Base-by-base conservation (phyloP, 2,113 vertebrate genomes). In the Noctilio leporinus region DNA sequence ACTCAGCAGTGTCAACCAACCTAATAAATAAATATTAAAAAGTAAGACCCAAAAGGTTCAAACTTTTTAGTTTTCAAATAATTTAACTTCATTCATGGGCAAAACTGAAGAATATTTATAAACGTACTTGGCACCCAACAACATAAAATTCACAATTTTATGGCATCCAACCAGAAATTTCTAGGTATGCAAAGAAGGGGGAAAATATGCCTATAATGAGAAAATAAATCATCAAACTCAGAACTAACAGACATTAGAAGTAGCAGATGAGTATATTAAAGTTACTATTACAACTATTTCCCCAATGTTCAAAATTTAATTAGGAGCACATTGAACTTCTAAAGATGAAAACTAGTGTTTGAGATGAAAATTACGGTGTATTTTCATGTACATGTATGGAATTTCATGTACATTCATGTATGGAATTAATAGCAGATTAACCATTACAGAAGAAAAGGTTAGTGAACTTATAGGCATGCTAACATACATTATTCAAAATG, bases 11-110 rank as follows among this genome's bases (percentile, higher is more conserved):
- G 38, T 33, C 12, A 19, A 49, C 49, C 55, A 83, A 20, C 20
- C 43, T 73, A 89, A 86, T 22, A 92, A 33, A 92, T 92, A n/a
- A n/a, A n/a, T n/a, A n/a, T 38, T 87, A 86, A 72, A 87, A 86
- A 70, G 8, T 7, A 70, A 75, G 30, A 92, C 55, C 67, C 47
- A 20, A 91, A 78, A 88, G 7, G 49, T 62, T 67, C 30, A 84
- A 24, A 78, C 3, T 78, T 78, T 30, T 10, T 83, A 38, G 45
- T 93, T 85, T 89, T 70, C 49, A 59, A 78, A 33, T 89, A 91
- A 75, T 89, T 83, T 95, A 33, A 89, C 33, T 69, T 95, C 6
- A 76, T 55, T 22, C 57, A 28, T 43, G 2, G 90, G 9, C 47
- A 76, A 76, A 92, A 85, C 14, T 81, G 30, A 91, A 81, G n/a